Evolutionary conservation across 1,140 invertebrate species (phyloP), one percentile per base, ranked within the genome.

Genomic region (Ceratosolen fusciceps): DNA sequence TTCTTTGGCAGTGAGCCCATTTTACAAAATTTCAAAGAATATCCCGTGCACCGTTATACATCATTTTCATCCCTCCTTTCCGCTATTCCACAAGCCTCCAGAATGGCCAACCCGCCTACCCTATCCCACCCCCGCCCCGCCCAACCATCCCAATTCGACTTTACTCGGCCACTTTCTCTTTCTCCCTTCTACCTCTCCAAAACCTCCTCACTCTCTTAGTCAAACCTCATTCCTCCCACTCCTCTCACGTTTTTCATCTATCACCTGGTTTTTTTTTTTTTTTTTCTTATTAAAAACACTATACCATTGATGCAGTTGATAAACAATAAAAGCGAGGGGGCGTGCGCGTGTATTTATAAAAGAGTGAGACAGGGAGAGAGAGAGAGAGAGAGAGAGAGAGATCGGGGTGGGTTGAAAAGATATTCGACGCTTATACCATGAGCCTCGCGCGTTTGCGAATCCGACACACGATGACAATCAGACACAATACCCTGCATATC

Each of bases 1-100:
- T 78, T 81, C 71, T 70, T 74, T 81, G 75, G 80, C 72, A 78
- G 12, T 14, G 39, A 14, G 75, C 74, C 80, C 80, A 71, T 72
- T 78, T 72, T 62, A 21, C 68, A 56, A 73, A 79, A 78, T 73
- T 73, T 73, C 70, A 79, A 79, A 79, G 58, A 79, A 79, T 65
- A 73, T 72, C 49, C 76, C 31, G 43, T 26, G 49, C 58, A 70
- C 67, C 54, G 70, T 73, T 79, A 65, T 79, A 79, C 43, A 54
- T 79, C 56, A 79, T 79, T 73, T 79, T 58, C 19, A 72, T n/a
- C 19, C 10, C 60, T 14, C 39, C n/a, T n/a, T 16, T 14, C 2
- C 37, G 26, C 29, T 24, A 4, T 37, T 21, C 60, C 60, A 14
- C 49, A 2, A n/a, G n/a, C n/a, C n/a, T n/a, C n/a, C n/a, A n/a